Evolutionary conservation across 2,797 vertebrate species (phyloP).

Genomic region (Centroberyx gerrardi): DNA sequence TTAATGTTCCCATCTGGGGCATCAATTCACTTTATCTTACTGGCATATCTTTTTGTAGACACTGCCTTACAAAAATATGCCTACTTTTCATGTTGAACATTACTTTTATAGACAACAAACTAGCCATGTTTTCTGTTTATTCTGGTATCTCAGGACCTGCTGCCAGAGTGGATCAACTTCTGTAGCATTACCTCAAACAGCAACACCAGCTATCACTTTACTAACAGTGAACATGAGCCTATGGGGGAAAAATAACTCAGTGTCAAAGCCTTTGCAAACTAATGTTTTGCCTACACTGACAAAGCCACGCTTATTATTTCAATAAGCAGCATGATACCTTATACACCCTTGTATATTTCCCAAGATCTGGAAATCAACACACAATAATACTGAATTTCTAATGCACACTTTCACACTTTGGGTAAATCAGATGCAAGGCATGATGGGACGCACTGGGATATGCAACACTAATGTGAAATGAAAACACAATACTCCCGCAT

Average conservation of each 20-base stretch:
- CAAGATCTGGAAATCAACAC: constrained; percentile 22
- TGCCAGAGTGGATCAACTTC: constrained; percentile 1
- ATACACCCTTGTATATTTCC: constrained; percentile 37
- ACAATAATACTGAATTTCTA: constrained; percentile 14
- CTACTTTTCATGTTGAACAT: neutral
- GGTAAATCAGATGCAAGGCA: neutral
- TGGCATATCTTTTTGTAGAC: neutral
- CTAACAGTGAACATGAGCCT: constrained; percentile 5
- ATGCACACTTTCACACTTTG: constrained; percentile 6
- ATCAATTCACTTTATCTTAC: constrained; percentile 63
- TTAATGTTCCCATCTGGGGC: constrained; percentile 69
- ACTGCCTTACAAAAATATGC: neutral
- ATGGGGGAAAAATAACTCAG: constrained; percentile 31
- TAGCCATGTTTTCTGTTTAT: constrained; percentile 1
- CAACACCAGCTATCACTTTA: constrained; percentile 22
- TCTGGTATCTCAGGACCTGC: neutral
- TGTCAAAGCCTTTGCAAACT: constrained; percentile 1
- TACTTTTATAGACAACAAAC: neutral
- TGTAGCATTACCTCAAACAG: constrained; percentile 3
- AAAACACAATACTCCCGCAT: constrained; percentile 19
- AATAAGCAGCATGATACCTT: constrained; percentile 32
- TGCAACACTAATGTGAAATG: constrained; percentile 14
- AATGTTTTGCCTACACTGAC: constrained; percentile 42
- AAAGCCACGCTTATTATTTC: constrained; percentile 45
- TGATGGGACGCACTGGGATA: neutral